Conservation (phyloP, 2,797 vertebrate species). For the Amblyopsis hoosieri region DNA sequence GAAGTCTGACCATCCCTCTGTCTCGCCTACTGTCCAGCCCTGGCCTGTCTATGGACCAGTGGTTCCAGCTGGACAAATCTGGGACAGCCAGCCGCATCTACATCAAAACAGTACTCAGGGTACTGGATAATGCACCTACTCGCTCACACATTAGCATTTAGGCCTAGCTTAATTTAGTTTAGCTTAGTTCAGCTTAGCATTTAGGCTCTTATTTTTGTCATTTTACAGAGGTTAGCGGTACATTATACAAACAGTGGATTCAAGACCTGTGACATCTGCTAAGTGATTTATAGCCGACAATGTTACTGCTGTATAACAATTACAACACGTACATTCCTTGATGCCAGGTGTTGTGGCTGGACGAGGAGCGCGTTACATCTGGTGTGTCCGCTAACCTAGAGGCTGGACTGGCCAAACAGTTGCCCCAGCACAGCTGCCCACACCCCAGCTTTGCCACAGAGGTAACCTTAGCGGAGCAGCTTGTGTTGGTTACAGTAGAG, state of each 20-base stretch:
- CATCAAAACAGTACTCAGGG: constrained; percentile 87
- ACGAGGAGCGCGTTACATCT: constrained; percentile 71
- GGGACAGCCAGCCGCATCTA: constrained; percentile 86
- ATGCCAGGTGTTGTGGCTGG: constrained; percentile 83
- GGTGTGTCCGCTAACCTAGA: constrained; percentile 57
- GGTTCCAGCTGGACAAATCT: constrained; percentile 87
- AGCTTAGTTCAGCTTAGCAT: too few species aligned
- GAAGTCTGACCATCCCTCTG: constrained; percentile 83
- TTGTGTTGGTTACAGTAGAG: not conserved
- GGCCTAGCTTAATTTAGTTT: too few species aligned
- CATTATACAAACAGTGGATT: not conserved
- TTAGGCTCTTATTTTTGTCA: too few species aligned
- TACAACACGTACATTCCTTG: not conserved
- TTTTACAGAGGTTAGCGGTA: too few species aligned
- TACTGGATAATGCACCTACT: constrained; percentile 44
- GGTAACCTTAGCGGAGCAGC: constrained; percentile 61
- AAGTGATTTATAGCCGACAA: too few species aligned
- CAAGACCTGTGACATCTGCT: not conserved
- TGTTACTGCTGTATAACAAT: too few species aligned
- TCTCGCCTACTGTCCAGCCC: constrained; percentile 79
- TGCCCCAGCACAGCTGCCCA: constrained; percentile 75
- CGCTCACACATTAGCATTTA: not conserved
- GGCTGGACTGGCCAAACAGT: constrained; percentile 64
- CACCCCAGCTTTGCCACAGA: constrained; percentile 86
- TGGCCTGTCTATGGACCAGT: constrained; percentile 84